These are phyloP conservation scores for Tauraco erythrolophus DNA, from an alignment of 2,113 vertebrate genomes.

Conservation along the genomic window DNA sequence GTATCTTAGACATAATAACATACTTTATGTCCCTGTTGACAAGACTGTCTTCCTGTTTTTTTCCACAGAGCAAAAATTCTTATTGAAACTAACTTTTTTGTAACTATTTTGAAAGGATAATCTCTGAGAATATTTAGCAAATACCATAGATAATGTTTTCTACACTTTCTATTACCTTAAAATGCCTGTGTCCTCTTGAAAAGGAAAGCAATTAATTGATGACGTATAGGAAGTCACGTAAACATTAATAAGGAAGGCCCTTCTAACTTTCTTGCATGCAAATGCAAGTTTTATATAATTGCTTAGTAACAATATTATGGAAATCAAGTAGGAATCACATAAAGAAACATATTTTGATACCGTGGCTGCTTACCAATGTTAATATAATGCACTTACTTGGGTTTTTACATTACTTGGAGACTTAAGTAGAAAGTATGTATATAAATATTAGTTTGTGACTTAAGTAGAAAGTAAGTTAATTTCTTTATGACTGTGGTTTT, in stretches of 20 bases:
- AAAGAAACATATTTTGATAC: not conserved
- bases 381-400: not conserved
- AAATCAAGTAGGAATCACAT: not conserved
- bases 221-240: not conserved
- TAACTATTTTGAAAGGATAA: not conserved
- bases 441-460: not conserved
- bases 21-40: too few relatives aligned
- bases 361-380: not conserved
- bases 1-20: too few relatives aligned
- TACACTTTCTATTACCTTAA: not conserved
- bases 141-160: not conserved
- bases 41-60: not conserved
- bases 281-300: not conserved
- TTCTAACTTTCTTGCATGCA: not conserved
- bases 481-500: not conserved
- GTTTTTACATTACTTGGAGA: not conserved
- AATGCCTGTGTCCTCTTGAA: not conserved
- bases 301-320: not conserved
- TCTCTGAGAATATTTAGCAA: not conserved
- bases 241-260: not conserved
- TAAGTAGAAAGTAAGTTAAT: not conserved
- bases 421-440: not conserved
- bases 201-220: not conserved
- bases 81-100: not conserved
- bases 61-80: not conserved